phyloP scores from a whole-genome alignment of 2,797 vertebrate species.

The Semaprochilodus insignis region DNA sequence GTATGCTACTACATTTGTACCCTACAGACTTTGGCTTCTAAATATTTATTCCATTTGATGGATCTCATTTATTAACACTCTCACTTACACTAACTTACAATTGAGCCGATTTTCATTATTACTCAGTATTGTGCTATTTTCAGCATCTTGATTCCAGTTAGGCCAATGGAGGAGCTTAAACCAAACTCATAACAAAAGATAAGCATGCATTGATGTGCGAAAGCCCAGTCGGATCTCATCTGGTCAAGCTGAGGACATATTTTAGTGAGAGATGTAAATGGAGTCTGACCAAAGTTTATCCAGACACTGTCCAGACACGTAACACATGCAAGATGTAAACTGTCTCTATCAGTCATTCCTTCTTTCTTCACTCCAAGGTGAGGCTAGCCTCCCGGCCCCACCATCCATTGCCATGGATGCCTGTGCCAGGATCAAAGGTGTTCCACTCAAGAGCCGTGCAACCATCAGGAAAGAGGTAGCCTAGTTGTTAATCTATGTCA shows the following conservation, averaged over 20 bases:
- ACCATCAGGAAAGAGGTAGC: slow-evolving; percentile 87
- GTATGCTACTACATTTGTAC: slow-evolving; percentile 22
- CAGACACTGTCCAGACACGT: no score
- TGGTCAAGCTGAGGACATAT: no score
- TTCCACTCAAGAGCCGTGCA: slow-evolving; percentile 80
- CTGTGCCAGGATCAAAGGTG: slow-evolving; percentile 80
- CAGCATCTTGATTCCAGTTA: not conserved
- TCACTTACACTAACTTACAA: not conserved
- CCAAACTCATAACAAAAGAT: no score
- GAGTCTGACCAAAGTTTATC: no score
- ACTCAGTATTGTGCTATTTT: not conserved
- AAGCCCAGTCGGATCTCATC: no score
- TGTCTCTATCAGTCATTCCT: not conserved
- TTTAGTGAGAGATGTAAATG: no score
- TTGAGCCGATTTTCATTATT: not conserved
- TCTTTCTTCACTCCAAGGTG: slow-evolving; percentile 65
- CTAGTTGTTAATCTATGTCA: not conserved
- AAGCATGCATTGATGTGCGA: no score
- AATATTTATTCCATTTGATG: not conserved
- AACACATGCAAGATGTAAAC: no score
- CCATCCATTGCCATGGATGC: slow-evolving; percentile 82
- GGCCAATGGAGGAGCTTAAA: no score
- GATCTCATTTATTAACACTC: not conserved
- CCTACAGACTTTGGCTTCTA: not conserved
- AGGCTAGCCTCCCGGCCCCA: slow-evolving; percentile 56